Percentiles rank a stretch among this genome's conserved stretches.
Conservation (phyloP, 2,888 invertebrate genomes). For the Pocota personata region DNA sequence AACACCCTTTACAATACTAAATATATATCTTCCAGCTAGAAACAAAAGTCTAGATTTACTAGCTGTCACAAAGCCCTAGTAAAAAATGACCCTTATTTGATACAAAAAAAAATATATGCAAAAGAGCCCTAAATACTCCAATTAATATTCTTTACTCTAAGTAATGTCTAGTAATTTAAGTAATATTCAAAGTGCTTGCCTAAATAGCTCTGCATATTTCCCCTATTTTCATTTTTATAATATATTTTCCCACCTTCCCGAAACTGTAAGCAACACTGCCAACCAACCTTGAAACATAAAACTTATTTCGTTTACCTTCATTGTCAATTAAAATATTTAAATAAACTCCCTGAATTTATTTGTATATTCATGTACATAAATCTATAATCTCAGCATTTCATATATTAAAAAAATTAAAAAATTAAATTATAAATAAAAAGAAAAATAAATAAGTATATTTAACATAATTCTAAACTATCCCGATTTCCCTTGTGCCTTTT, state of each 20-base stretch:
- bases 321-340: slow-evolving; percentile 51
- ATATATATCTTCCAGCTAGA: too few relatives aligned
- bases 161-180: too few relatives aligned
- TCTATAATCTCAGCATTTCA: slow-evolving; percentile 44
- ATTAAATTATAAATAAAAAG: slow-evolving; percentile 16
- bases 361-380: background rate
- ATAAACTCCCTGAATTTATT: background rate
- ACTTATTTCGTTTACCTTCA: slow-evolving; percentile 25
- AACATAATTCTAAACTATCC: slow-evolving; percentile 75
- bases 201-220: too few relatives aligned
- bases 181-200: too few relatives aligned
- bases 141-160: too few relatives aligned
- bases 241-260: background rate
- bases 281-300: slow-evolving; percentile 18
- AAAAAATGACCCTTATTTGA: too few relatives aligned
- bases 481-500: slow-evolving; percentile 78
- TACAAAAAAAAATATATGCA: too few relatives aligned
- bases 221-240: too few relatives aligned
- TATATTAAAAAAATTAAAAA: slow-evolving; percentile 14
- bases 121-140: too few relatives aligned
- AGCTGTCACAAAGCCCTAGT: too few relatives aligned
- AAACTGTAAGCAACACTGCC: slow-evolving; percentile 36
- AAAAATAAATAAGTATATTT: slow-evolving; percentile 49
- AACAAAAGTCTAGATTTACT: too few relatives aligned
- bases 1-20: too few relatives aligned